Base-by-base conservation (phyloP, 1,140 invertebrate species). In the Tenebrio molitor region DNA sequence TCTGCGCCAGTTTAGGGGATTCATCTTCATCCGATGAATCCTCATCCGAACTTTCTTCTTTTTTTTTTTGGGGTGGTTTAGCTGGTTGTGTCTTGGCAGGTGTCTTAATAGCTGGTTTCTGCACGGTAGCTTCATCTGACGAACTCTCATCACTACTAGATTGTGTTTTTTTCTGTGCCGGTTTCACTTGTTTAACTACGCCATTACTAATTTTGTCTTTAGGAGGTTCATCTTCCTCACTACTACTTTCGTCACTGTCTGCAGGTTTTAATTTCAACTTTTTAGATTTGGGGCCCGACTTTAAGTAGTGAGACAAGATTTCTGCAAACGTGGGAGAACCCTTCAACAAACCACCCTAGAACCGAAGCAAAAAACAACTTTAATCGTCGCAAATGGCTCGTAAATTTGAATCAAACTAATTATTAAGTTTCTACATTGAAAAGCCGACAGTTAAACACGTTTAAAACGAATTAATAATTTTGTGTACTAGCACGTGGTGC, bases 71-170 rank as follows among this genome's bases (percentile, higher is more conserved):
- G 44, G 46, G 58, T 44, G 71, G 68, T 63, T 64, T 70, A 63
- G 36, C 68, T 68, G 50, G 14, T 62, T 44, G 25, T 53, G 42
- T 69, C 44, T 69, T 72, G n/a, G 53, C 39, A 65, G 62, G 63
- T 74, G 69, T 50, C 65, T 72, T 74, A 5, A 65, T 69, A 39
- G 66, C 72, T 69, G 72, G 70, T 62, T 53, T 77, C 71, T 23
- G 77, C 72, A 23, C 50, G 21, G 50, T 58, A 12, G 21, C 12
- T 29, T 80, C 76, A 5, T 69, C 68, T 6, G 70, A 75, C 15
- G 73, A 74, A 41, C 74, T 78, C 39, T 78, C 76, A 21, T 84
- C 83, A 58, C 76, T 77, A 36, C 77, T 78, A 17, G 73, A 74
- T 70, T 77, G 72, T 39, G 68, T 17, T 46, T 75, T 74, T 46